Evolutionary conservation across 1,140 invertebrate genomes (phyloP), one percentile per base, ranked within the genome.

Genomic region (Lepeophtheirus salmonis): DNA sequence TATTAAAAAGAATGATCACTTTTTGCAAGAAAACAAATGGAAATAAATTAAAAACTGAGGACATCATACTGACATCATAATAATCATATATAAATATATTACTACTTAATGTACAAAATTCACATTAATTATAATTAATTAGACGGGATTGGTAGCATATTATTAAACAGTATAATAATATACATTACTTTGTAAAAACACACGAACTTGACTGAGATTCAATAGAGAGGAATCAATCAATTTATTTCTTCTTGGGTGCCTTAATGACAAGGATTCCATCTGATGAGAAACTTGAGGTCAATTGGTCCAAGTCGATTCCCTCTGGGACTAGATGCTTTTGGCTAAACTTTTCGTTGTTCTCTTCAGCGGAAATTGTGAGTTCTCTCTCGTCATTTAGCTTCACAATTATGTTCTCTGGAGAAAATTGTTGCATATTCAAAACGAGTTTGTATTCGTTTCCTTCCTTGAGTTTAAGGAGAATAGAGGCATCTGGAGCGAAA

Each of bases 241-340:
- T n/a, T 25, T 6, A 59, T 50, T 53, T 21, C 59, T 54, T 61
- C 21, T 55, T 52, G 50, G 59, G 59, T 54, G 59, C 59, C 23
- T 53, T 52, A 50, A 61, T 61, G 22, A 61, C 59, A 16, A 61
- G 25, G 49, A 61, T 50, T n/a, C 59, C 59, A 25, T 61, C 59
- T 4, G 50, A 49, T 18, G 41, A 52, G 50, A 61, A 61, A 17
- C 48, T 56, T 2, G 59, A 61, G 2, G 59, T 22, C 50, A 61
- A 14, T 3, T 17, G 17, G 24, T 61, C 59, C 48, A 61, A 24
- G 50, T 61, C 50, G 21, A 61, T 61, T 2, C 49, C 49, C 2
- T 54, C 51, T n/a, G 59, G 59, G 18, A 61, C 50, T 10, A 26
- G 13, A 53, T 61, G 59, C 22, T 26, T 25, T 25, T 61, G 59